Base-by-base conservation (phyloP, 2,797 vertebrate species). In the Propithecus deckenii region DNA sequence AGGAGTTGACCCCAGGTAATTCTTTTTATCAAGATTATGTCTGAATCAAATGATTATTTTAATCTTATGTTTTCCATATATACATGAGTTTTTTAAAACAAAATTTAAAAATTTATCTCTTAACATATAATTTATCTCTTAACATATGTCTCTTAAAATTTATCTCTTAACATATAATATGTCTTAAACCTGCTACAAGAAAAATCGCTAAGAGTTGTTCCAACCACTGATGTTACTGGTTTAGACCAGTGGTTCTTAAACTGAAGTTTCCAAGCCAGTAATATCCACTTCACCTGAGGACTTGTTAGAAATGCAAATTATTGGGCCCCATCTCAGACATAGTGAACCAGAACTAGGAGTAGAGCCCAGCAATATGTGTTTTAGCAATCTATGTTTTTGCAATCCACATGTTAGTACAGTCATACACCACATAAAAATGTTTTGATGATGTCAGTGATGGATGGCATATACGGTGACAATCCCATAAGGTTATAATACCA, bases 1-100 rank as follows among this genome's bases (percentile, higher is more conserved):
- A 99, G 97, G 98, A 99, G 97, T 98, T 99, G 30, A 98, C 98
- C 91, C 97, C 99, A 97, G 99, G 99, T 99, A 98, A 98, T n/a
- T 95, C 94, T 78, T 89, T 95, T 85, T 50, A 52, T 88, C 65
- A 94, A 11, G 8, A 41, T 95, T 93, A 65, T 79, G 35, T 92
- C 80, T 75, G 69, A 7, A 35, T 95, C 69, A 74, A 55, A 71
- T 83, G 30, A 91, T 75, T 63, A 32, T 93, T 87, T 95, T 94
- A 69, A 55, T 86, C 61, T 93, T 95, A 74, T 79, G 41, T 75
- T 79, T 94, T 95, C 17, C 35, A n/a, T 84, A 25, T 57, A 57
- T 35, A 67, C 28, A 7, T 92, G n/a, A 76, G 23, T 35, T 63
- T 63, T 96, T 94, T 90, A 12, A 91, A 88, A 41, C 23, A 67